Base-by-base conservation (phyloP, 2,888 invertebrate genomes). In the Mantis religiosa region DNA sequence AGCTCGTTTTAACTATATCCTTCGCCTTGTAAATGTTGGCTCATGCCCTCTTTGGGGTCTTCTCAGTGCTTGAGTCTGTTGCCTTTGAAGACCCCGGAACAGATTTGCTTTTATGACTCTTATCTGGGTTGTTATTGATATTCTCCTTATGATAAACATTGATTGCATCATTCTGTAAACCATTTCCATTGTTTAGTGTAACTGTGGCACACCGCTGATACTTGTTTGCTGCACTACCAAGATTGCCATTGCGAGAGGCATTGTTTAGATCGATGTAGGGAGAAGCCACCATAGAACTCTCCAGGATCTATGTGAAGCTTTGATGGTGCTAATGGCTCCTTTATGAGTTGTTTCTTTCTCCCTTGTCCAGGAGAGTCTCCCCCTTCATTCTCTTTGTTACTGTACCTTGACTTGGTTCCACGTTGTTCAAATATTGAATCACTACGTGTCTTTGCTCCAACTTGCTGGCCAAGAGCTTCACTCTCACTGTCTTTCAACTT, bases 401-500 rank as follows among this genome's bases (percentile, higher is more conserved):
- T 96, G 91, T 96, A 96, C 88, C 96, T 93, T 85, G 95, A 95
- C 92, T 95, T 95, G 4, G 94, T 94, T 6, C 94, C 94, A 47
- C 94, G 94, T 90, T 94, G 94, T 88, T 94, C 94, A 91, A 94
- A 94, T 12, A 85, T n/a, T 92, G 93, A 92, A 41, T 92, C 93
- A 6, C 93, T 93, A 28, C 90, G 90, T 41, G 90, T 88, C 89
- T 94, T 94, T 28, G 94, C 93, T 89, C 92, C 92, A 30, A 93
- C 91, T 90, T 95, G 95, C 90, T 95, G 95, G 27, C 95, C 94
- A 89, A 96, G 93, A 83, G 93, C 93, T 89, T 95, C 95, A 0
- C 94, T 94, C 91, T 97, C 96, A 7, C 93, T 93, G 91, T 97
- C 97, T 93, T 96, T 96, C n/a, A 97, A 93, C 93, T 97, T 97